Conservation (phyloP, 2,888 invertebrate genomes). For the Hymenopus coronatus region DNA sequence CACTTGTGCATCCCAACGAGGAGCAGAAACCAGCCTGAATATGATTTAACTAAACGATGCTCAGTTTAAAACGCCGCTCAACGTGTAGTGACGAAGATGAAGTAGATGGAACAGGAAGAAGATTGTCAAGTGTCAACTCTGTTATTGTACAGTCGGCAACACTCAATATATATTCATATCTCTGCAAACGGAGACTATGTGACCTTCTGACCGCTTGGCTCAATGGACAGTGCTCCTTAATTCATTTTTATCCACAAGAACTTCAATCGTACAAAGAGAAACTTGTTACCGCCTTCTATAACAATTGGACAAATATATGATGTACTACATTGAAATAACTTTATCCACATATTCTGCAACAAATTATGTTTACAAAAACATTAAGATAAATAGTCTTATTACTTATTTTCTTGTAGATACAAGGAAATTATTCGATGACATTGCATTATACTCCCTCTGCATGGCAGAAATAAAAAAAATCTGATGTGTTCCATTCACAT, state of each 20-base stretch:
- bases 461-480: too few species aligned
- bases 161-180: background rate
- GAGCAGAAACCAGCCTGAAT: background rate
- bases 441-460: too few species aligned
- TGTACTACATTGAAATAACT: too few species aligned
- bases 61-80: slow-evolving; percentile 3
- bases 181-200: background rate
- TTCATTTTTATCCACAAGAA: background rate
- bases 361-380: too few species aligned
- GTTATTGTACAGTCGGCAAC: background rate
- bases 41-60: background rate
- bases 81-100: slow-evolving; percentile 7
- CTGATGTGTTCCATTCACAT: too few species aligned
- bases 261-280: background rate
- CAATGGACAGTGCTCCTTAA: background rate
- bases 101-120: background rate
- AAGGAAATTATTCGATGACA: too few species aligned
- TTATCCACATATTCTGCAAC: too few species aligned
- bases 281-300: too few species aligned
- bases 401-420: too few species aligned
- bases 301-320: too few species aligned
- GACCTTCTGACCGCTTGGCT: background rate
- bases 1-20: too few species aligned
- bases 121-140: slow-evolving; percentile 7
- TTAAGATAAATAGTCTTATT: too few species aligned